Evolutionary conservation across 2,113 vertebrate genomes (phyloP).

Genomic region (Carlito syrichta): DNA sequence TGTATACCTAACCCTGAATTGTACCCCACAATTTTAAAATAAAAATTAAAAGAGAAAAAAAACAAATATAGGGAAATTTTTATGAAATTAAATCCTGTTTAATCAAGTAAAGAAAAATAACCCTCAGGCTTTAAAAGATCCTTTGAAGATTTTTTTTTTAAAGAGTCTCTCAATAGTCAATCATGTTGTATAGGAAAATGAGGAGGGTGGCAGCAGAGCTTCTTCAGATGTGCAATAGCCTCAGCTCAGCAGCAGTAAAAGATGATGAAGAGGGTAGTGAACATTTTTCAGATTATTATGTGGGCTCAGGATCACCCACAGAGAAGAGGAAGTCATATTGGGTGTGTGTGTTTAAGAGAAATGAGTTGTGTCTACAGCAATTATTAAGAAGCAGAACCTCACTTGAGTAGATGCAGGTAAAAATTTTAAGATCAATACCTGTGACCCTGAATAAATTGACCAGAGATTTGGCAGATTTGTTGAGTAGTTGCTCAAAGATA

Average conservation of each 20-base stretch:
- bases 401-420: background rate
- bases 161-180: background rate
- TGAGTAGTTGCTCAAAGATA: background rate
- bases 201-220: accelerated
- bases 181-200: background rate
- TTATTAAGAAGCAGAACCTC: background rate
- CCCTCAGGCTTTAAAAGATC: background rate
- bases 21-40: too few species aligned
- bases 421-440: background rate
- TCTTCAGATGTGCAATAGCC: background rate
- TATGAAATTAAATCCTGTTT: background rate
- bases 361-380: background rate
- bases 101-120: background rate
- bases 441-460: background rate
- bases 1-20: too few species aligned
- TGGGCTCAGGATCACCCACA: background rate
- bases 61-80: background rate
- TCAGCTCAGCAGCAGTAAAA: background rate
- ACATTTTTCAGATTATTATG: background rate
- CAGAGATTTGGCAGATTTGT: background rate
- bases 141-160: too few species aligned
- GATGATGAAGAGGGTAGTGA: background rate
- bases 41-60: too few species aligned
- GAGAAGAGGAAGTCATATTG: background rate
- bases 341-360: background rate